Percentiles rank a stretch among this genome's conserved stretches.
Evolutionary conservation across 2,113 vertebrate genomes (phyloP).

Genomic region (Thalassarche chlororhynchos): DNA sequence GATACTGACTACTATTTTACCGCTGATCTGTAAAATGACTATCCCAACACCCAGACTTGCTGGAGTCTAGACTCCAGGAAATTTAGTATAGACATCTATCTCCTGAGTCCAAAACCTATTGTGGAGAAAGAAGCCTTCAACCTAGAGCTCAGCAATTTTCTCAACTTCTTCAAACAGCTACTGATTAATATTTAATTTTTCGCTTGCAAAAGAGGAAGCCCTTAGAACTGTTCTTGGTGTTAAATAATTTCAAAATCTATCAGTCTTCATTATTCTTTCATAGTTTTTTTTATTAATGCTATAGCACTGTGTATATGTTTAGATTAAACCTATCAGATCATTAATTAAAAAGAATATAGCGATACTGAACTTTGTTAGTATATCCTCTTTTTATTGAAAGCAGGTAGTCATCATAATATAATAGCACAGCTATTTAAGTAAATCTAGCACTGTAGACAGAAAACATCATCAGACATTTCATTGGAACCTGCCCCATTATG

Average conservation of each 20-base stretch:
- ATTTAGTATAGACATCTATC: background rate
- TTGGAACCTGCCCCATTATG: background rate
- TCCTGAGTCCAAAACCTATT: background rate
- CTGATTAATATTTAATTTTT: background rate
- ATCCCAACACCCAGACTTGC: background rate
- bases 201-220: background rate
- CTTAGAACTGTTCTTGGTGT: background rate
- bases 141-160: background rate
- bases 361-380: background rate
- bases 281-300: background rate
- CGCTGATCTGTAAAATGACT: background rate
- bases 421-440: background rate
- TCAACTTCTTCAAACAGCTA: background rate
- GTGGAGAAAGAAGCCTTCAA: background rate
- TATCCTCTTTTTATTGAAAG: background rate
- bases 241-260: background rate
- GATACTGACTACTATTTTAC: background rate
- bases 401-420: background rate
- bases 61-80: background rate
- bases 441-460: background rate
- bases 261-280: background rate
- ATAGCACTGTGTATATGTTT: background rate
- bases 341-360: background rate
- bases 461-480: background rate
- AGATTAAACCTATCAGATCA: background rate